Evolutionary conservation across 2,113 vertebrate genomes (phyloP), one percentile per base, ranked within the genome.

Genomic region (Promerops cafer): DNA sequence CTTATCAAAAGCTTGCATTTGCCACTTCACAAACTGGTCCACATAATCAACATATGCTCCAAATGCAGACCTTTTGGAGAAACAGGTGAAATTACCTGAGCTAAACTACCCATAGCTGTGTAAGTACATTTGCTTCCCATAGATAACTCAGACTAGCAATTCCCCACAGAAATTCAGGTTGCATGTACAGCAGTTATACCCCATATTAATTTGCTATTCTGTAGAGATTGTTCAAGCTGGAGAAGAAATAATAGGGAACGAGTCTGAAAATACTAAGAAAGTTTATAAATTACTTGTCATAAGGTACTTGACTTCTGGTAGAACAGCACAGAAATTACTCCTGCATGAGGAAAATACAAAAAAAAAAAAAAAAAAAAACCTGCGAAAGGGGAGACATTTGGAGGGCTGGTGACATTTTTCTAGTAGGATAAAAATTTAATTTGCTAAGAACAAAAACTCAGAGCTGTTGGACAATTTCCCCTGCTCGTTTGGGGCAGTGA

Each of bases 1-100:
- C 13, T 94, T 96, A 94, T 49, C 56, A 96, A 89, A 97, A 96
- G 27, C 37, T 86, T 92, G 33, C 20, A 54, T 96, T 97, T 95
- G 39, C 19, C 33, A 47, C 64, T 91, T 16, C n/a, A 20, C 83
- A 85, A 96, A 66, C 33, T 64, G 50, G 84, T 96, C 50, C 7
- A 26, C 40, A 82, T 53, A 88, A 95, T 93, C 77, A 93, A 77
- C 72, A 42, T 60, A 33, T 11, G 33, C 52, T 82, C 37, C 69
- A 88, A 85, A 76, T 16, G 24, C 20, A 44, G 63, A 77, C 40
- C 8, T 87, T 74, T 90, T 54, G 54, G 75, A 82, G 64, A 66
- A 95, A 80, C 7, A 57, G 28, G 50, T 87, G 16, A 93, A 96
- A 93, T 64, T 78, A 44, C 72, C 21, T 93, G 16, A 4, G 78